Base-by-base conservation (phyloP, 2,797 vertebrate species). In the Channallabes apus region DNA sequence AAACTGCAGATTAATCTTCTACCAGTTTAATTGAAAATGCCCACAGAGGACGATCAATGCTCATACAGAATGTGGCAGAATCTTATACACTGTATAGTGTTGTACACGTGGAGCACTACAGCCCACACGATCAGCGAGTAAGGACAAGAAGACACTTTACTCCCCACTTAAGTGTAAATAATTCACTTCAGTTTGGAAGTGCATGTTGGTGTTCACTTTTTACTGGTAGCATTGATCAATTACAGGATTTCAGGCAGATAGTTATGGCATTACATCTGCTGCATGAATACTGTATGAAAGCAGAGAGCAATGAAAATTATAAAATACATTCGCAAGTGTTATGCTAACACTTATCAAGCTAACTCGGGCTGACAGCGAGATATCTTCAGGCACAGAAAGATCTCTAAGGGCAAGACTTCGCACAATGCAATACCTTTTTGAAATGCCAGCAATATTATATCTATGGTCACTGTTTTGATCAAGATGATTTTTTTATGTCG, bases 21-120 rank as follows among this genome's bases (percentile, higher is more conserved):
- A 87, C 89, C 88, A 76, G 87, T 91, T 91, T 94, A 93, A 94
- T 93, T 94, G 93, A 94, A 94, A 94, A 92, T 92, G 89, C 91
- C 93, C 92, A 92, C 91, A 92, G 91, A 91, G 93, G 89, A 91
- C 90, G 84, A 89, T 94, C 89, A 87, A 83, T 90, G 90, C 89
- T 92, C 90, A 86, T 92, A 92, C 91, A 85, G 90, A 80, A 86
- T 89, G 87, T 90, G 85, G 84, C 84, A 86, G 85, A 85, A 86
- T 89, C 62, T 3, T 61, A 61, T 46, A n/a, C 51, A n/a, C 51
- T 88, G 90, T 89, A 89, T 83, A 92, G 76, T 83, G 87, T 81
- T 91, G 90, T 92, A 90, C 90, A 90, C 82, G 86, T 83, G 72
- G 69, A 81, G 90, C 87, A 73, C 83, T 32, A 0, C 32, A 84